Percentiles rank a stretch among this genome's conserved stretches.
Conservation (phyloP, 2,888 invertebrate genomes). For the Aphidius colemani region DNA sequence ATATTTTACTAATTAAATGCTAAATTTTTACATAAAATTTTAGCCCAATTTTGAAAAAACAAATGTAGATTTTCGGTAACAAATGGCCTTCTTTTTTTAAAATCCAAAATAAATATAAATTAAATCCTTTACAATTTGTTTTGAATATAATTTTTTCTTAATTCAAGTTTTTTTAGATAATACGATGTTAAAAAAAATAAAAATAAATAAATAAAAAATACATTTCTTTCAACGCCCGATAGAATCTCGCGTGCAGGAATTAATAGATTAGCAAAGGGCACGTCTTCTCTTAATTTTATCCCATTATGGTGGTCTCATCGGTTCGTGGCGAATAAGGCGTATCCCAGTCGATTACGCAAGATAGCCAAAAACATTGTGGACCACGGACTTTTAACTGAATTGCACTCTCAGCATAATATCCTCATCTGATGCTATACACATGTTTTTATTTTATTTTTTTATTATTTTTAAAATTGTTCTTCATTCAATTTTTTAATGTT, state of each 20-base stretch:
- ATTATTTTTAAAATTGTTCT: background rate
- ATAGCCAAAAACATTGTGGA: slow-evolving; percentile 52
- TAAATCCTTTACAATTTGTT: background rate
- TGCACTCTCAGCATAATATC: slow-evolving; percentile 33
- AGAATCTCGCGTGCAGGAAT: slow-evolving; percentile 51
- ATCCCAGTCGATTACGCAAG: slow-evolving; percentile 47
- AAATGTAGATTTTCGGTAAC: too few relatives aligned
- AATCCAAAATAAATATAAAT: background rate
- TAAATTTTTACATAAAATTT: too few relatives aligned
- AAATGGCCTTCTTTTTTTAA: background rate
- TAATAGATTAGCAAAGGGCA: slow-evolving; percentile 58
- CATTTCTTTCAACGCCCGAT: slow-evolving; percentile 50
- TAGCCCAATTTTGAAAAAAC: too few relatives aligned
- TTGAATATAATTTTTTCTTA: background rate
- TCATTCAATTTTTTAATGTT: background rate
- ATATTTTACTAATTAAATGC: too few relatives aligned
- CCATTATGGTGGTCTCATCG: slow-evolving; percentile 45
- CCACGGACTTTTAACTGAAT: slow-evolving; percentile 54
- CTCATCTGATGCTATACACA: background rate
- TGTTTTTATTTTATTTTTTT: background rate
- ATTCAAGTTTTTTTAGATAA: background rate
- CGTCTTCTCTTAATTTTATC: slow-evolving; percentile 57
- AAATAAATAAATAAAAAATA: slow-evolving; percentile 41
- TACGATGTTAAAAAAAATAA: too few relatives aligned
- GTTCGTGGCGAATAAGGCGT: slow-evolving; percentile 46